Base-by-base conservation (phyloP, 2,113 vertebrate species). In the Arizona elegans region DNA sequence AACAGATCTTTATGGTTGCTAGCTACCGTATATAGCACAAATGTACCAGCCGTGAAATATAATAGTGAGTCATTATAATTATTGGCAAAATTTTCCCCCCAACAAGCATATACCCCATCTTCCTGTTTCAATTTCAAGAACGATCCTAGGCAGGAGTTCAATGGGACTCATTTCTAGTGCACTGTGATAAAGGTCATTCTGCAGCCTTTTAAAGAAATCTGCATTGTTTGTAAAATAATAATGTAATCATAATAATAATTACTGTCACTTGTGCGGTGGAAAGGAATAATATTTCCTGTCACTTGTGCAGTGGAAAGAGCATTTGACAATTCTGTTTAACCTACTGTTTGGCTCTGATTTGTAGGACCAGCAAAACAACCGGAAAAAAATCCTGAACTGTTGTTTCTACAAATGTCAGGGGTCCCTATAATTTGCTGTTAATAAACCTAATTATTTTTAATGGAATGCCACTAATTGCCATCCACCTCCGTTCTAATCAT, bases 381-480 rank as follows among this genome's bases (percentile, higher is more conserved):
- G 33, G 33, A 21, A 94, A 88, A 94, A 86, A n/a, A 43, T 90
- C 9, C 58, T 89, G 13, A n/a, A 90, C 54, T 33, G 43, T 94
- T 95, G 23, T 47, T 93, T 94, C 33, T 94, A 15, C 70, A 55
- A 86, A 26, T 93, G 86, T 86, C 53, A 58, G 54, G 95, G 90
- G 23, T n/a, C 93, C 53, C 54, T 92, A 26, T 95, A 92, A 92
- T 43, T 92, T 54, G 43, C 21, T 93, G 65, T 33, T 86, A 91
- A 47, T 94, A 94, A 94, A 93, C 21, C 92, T 89, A 8, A 3
- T 89, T 88, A 90, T 59, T 96, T 91, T 90, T 92, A 93, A 95
- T 47, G 70, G 81, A 89, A 81, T 85, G 86, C 17, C 91, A 70
- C 8, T 58, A 94, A 43, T 89, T 93, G 90, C 59, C 47, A 92